Conservation (phyloP, 2,113 vertebrate genomes). For the Chloebia gouldiae region DNA sequence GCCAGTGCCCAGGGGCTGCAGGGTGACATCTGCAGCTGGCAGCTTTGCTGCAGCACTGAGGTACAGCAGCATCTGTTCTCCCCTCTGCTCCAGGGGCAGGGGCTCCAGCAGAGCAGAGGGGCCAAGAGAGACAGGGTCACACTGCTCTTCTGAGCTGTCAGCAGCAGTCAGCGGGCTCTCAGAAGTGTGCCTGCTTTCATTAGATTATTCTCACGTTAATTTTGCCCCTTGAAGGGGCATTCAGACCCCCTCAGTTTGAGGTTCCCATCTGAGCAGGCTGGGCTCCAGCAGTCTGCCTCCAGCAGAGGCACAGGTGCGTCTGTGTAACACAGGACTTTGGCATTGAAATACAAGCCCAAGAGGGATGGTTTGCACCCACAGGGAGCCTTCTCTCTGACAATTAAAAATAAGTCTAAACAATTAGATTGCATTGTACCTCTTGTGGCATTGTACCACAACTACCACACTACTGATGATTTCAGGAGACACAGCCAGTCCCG, state of each 20-base stretch:
- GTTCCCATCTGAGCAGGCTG: background rate
- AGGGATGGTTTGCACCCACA: background rate
- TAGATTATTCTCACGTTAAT: background rate
- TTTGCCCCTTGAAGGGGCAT: background rate
- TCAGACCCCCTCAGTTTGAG: background rate
- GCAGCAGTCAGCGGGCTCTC: background rate
- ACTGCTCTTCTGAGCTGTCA: background rate
- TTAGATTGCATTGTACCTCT: background rate
- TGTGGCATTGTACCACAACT: background rate
- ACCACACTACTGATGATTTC: background rate
- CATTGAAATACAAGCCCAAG: accelerated
- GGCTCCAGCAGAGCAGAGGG: background rate
- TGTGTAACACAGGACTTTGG: background rate
- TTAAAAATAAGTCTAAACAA: background rate
- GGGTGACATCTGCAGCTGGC: background rate
- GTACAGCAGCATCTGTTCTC: background rate
- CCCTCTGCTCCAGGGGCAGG: background rate
- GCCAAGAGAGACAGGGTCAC: background rate
- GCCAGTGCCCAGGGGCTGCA: accelerated
- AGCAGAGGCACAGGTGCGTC: background rate
- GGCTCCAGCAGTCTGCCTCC: background rate
- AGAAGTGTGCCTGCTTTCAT: background rate
- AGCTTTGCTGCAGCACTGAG: background rate
- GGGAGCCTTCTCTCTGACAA: background rate
- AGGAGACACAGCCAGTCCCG: background rate